Conservation (phyloP, 2,888 invertebrate species). For the Chymomyza procnemis region DNA sequence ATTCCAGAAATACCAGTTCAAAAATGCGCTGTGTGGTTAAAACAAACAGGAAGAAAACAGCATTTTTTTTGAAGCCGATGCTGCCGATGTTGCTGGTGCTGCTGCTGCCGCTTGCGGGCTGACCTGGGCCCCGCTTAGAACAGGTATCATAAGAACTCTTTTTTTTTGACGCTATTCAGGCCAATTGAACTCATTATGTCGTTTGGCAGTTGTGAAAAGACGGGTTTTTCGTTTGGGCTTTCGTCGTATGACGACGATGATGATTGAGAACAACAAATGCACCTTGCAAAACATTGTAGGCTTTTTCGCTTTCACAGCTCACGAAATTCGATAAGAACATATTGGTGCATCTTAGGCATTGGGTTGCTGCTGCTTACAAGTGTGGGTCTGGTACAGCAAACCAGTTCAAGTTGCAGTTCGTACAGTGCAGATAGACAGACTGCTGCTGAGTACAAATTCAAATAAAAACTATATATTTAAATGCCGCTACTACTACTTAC, state of each 20-base stretch:
- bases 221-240: not conserved
- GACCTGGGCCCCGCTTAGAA: not conserved
- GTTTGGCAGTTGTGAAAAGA: not conserved
- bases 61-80: conserved; percentile 52
- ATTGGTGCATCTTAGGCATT: not conserved
- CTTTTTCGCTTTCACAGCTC: not conserved
- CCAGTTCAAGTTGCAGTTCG: no score
- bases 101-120: conserved; percentile 22
- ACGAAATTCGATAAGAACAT: not conserved
- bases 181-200: not conserved
- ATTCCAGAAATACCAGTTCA: conserved; percentile 75
- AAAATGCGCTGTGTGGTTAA: conserved; percentile 47
- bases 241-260: not conserved
- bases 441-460: no score
- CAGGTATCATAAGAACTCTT: not conserved
- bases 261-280: not conserved
- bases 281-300: not conserved
- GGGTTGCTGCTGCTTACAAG: not conserved
- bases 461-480: no score
- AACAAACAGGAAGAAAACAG: conserved; percentile 41
- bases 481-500: no score
- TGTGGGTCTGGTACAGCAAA: not conserved
- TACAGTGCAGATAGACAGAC: no score
- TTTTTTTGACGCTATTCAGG: not conserved
- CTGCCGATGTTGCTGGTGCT: conserved; percentile 37